phyloP scores from a whole-genome alignment of 92 coral and sea anemone species.

The Siderastrea siderea region DNA sequence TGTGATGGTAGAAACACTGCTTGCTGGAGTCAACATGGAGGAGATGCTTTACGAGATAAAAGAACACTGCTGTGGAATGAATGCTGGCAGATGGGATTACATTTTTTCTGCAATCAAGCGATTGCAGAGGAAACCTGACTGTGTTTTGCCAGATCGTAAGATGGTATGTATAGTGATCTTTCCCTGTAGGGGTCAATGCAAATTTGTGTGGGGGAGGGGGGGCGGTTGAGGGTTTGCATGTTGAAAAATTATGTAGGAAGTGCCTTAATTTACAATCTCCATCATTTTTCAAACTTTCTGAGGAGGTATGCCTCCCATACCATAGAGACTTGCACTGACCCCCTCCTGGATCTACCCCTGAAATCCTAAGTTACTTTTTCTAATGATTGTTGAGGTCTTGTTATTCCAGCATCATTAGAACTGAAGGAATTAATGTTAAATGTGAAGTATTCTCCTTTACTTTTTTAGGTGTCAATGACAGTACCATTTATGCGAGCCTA shows the following conservation, averaged over 20 bases:
- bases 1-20: conserved; percentile 95
- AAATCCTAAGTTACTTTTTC: no score
- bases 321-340: no score
- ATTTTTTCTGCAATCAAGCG: conserved; percentile 97
- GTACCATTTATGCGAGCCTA: conserved; percentile 97
- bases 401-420: no score
- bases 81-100: conserved; percentile 99
- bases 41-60: conserved; percentile 97
- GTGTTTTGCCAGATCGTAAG: conserved; percentile 95
- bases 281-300: no score
- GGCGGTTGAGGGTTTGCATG: no score
- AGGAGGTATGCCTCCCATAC: no score
- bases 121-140: conserved; percentile 86
- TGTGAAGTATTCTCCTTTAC: neutral
- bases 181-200: no score
- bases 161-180: conserved; percentile 67
- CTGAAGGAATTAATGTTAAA: no score
- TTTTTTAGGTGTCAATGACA: conserved; percentile 87
- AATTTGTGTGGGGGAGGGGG: no score
- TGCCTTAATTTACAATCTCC: no score
- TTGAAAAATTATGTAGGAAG: neutral
- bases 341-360: no score
- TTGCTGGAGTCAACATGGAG: conserved; percentile 97
- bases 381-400: no score
- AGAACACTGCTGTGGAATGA: conserved; percentile 96